phyloP scores from a whole-genome alignment of 2,113 vertebrate species.

The Eptesicus fuscus region DNA sequence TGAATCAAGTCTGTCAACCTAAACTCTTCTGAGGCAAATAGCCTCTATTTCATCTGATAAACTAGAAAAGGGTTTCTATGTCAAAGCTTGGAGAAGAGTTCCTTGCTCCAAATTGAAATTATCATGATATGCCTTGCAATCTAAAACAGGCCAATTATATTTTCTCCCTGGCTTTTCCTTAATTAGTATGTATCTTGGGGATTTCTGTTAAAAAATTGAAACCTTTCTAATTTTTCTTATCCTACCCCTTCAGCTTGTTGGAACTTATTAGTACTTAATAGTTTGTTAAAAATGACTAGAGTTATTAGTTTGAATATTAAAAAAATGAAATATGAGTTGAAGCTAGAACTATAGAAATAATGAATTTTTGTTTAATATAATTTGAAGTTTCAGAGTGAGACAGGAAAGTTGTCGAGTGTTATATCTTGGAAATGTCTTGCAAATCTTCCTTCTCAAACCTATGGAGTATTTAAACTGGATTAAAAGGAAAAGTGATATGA shows the following conservation, averaged over 20 bases:
- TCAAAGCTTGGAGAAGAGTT: background rate
- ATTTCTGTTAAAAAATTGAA: background rate
- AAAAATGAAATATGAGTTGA: background rate
- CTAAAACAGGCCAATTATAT: background rate
- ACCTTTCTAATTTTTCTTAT: background rate
- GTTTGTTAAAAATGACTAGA: background rate
- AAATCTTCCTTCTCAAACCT: background rate
- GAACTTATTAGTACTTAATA: background rate
- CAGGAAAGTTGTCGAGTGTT: background rate
- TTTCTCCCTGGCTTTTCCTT: background rate
- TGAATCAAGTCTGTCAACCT: slow-evolving; percentile 36
- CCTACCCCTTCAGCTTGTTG: background rate
- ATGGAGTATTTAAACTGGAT: background rate
- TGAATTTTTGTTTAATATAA: background rate
- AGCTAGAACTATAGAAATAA: background rate
- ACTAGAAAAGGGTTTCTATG: background rate
- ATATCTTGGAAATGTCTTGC: background rate
- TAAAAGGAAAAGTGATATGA: background rate
- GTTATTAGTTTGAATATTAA: background rate
- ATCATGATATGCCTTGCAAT: background rate
- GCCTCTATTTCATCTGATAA: background rate
- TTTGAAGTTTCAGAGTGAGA: background rate
- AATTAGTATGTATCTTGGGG: background rate
- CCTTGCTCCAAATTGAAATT: background rate
- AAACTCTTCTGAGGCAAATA: slow-evolving; percentile 13